These are phyloP conservation scores for Diorhabda carinulata DNA, from an alignment of 1,140 invertebrate genomes.

Conservation along the genomic window DNA sequence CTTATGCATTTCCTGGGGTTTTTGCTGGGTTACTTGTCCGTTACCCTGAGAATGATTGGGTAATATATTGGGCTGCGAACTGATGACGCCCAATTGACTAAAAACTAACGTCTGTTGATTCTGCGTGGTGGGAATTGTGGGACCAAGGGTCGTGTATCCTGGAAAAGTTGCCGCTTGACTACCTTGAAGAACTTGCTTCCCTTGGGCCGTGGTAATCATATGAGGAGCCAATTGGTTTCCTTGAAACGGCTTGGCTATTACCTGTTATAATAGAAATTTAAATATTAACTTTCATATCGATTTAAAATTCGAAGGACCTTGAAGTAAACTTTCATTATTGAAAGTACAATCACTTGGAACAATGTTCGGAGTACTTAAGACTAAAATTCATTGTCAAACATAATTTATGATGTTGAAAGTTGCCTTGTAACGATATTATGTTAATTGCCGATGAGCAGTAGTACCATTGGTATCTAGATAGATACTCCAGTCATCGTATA, in stretches of 20 bases:
- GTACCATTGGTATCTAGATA: no score
- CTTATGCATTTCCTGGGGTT: conserved; percentile 43
- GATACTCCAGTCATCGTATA: no score
- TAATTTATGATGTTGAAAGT: no score
- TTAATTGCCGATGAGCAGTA: no score
- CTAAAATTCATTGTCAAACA: no score
- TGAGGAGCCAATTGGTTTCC: conserved; percentile 71
- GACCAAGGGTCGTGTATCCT: conserved; percentile 64
- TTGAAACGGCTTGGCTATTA: conserved; percentile 79
- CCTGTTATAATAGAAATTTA: conserved; percentile 48
- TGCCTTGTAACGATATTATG: no score
- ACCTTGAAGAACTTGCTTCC: conserved; percentile 61
- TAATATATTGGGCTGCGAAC: conserved; percentile 64
- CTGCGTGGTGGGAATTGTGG: conserved; percentile 71
- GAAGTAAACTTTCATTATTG: no score
- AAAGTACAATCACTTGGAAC: no score
- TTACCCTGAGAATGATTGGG: conserved; percentile 50
- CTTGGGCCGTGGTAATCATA: conserved; percentile 70
- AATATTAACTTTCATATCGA: background rate
- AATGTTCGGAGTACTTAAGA: no score
- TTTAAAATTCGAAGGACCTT: no score
- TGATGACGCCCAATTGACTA: conserved; percentile 69
- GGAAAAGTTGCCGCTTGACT: conserved; percentile 61
- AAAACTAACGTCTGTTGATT: conserved; percentile 75
- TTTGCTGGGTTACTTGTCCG: conserved; percentile 50